Evolutionary conservation across 2,888 invertebrate genomes (phyloP).

Genomic region (Tetropium fuscum): DNA sequence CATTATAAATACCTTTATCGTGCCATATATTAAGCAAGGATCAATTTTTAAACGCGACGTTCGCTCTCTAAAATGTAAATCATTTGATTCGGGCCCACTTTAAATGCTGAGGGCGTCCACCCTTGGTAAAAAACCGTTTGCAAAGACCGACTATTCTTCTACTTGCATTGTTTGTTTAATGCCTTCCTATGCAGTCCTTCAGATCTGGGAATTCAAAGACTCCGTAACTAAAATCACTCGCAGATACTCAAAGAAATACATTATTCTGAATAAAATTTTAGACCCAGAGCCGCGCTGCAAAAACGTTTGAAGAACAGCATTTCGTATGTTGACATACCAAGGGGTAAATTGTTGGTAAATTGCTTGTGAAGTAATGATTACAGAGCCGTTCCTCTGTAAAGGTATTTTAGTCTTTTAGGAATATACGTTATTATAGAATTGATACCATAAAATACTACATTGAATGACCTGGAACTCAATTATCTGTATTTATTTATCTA

Average conservation of each 20-base stretch:
- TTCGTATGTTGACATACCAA: too few relatives aligned
- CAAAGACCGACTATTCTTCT: conserved; percentile 45
- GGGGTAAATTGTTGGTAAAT: too few relatives aligned
- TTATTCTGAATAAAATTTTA: conserved; percentile 44
- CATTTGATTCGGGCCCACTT: conserved; percentile 60
- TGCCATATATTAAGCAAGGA: conserved; percentile 10
- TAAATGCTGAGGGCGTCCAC: conserved; percentile 61
- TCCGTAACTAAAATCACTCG: conserved; percentile 47
- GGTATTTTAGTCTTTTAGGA: too few relatives aligned
- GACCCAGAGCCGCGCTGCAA: too few relatives aligned
- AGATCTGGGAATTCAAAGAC: conserved; percentile 50
- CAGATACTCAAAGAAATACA: conserved; percentile 45
- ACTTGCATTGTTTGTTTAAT: conserved; percentile 63
- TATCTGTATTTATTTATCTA: too few relatives aligned
- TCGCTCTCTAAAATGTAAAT: conserved; percentile 55
- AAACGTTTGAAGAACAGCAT: too few relatives aligned
- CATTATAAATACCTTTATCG: conserved; percentile 15
- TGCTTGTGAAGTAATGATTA: too few relatives aligned
- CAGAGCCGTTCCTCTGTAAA: too few relatives aligned
- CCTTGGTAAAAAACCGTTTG: conserved; percentile 37
- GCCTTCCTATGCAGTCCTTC: conserved; percentile 62
- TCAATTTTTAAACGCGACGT: conserved; percentile 9
- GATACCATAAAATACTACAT: too few relatives aligned
- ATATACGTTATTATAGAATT: too few relatives aligned
- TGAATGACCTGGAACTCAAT: too few relatives aligned